phyloP scores from a whole-genome alignment of 2,888 invertebrate genomes.

The Schizaphis graminum region DNA sequence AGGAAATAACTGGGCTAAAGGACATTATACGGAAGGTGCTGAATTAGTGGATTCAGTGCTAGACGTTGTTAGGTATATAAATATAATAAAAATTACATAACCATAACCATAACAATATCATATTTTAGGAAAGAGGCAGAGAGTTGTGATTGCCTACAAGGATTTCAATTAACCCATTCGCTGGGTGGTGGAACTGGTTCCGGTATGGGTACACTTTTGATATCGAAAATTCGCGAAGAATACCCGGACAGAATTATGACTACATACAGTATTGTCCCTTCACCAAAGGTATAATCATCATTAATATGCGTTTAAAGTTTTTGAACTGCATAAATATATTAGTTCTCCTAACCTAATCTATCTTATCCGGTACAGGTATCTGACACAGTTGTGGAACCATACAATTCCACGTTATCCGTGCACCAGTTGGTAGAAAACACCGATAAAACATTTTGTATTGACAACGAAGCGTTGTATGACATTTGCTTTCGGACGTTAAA shows the following conservation, averaged over 20 bases:
- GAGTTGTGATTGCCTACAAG: constrained; percentile 83
- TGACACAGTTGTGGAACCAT: constrained; percentile 73
- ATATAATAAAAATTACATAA: neutral
- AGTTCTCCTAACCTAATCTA: neutral
- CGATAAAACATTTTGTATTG: constrained; percentile 77
- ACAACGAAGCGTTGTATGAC: constrained; percentile 77
- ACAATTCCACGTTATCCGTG: constrained; percentile 90
- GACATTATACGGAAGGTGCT: neutral
- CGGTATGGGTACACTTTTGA: constrained; percentile 95
- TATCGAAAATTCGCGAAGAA: constrained; percentile 97
- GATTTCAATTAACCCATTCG: constrained; percentile 80
- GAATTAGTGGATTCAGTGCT: constrained; percentile 8
- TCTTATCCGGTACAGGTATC: neutral
- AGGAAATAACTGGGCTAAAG: neutral
- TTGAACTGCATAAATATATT: neutral
- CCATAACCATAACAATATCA: too few species aligned
- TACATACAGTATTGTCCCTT: constrained; percentile 87
- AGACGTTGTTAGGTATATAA: constrained; percentile 70
- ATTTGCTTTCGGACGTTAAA: constrained; percentile 78
- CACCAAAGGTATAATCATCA: constrained; percentile 71
- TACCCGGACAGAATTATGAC: constrained; percentile 99
- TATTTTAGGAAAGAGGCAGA: constrained; percentile 70
- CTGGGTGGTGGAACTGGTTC: constrained; percentile 97
- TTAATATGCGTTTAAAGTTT: neutral
- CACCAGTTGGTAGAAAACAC: constrained; percentile 80